Evolutionary conservation across 2,797 vertebrate species (phyloP).

Genomic region (Darevskia nairensis): DNA sequence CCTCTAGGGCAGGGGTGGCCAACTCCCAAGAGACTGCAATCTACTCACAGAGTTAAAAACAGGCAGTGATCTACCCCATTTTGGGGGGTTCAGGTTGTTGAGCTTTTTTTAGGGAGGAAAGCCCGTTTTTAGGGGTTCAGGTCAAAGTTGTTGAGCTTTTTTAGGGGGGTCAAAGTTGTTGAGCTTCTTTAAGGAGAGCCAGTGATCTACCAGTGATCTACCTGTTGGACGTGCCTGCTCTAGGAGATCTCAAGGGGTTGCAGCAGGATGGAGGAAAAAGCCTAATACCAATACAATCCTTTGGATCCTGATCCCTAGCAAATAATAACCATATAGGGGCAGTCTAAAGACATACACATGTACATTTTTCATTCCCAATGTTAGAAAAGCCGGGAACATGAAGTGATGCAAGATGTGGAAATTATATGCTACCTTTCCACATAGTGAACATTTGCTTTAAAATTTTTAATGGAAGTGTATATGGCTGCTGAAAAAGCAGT

Average conservation of each 20-base stretch:
- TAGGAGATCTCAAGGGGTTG: not conserved
- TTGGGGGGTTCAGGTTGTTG: no score
- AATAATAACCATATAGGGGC: not conserved
- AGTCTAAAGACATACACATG: not conserved
- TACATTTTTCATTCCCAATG: not conserved
- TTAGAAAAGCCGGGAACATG: not conserved
- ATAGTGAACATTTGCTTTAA: not conserved
- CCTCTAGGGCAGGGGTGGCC: no score
- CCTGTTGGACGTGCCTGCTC: no score
- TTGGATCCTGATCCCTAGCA: not conserved
- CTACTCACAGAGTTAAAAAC: no score
- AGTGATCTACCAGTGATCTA: no score
- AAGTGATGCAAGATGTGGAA: not conserved
- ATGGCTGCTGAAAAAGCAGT: not conserved
- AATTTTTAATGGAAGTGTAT: fast-evolving
- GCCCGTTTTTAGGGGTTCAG: no score
- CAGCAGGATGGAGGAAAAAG: not conserved
- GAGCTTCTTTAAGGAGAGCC: no score
- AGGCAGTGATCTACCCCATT: no score
- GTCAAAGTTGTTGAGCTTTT: no score
- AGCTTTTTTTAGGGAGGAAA: no score
- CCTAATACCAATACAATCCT: not conserved
- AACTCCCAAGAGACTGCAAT: no score
- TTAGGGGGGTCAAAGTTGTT: no score
- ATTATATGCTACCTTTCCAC: not conserved